These are phyloP conservation scores for Amblyraja radiata DNA, from an alignment of 2,797 vertebrate genomes.

Conservation along the genomic window DNA sequence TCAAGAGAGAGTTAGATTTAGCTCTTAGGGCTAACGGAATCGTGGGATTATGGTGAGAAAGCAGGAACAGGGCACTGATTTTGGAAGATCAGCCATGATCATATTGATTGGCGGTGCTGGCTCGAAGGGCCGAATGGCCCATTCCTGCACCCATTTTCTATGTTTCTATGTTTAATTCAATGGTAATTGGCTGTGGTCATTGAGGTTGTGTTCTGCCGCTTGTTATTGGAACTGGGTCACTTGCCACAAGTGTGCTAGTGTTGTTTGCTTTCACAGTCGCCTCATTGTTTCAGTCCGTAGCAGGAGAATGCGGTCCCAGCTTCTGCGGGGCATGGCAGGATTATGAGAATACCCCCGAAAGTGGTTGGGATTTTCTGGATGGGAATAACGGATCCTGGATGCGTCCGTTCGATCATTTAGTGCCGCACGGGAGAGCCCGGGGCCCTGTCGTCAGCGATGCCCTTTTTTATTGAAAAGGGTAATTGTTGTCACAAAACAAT, in stretches of 20 bases:
- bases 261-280: not conserved
- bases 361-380: not conserved
- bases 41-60: no score
- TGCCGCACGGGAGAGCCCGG: not conserved
- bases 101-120: no score
- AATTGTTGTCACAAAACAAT: slow-evolving; percentile 28
- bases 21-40: no score
- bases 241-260: not conserved
- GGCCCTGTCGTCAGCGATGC: not conserved
- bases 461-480: not conserved
- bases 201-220: not conserved
- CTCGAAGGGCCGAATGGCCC: no score
- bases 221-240: not conserved
- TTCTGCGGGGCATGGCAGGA: not conserved
- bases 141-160: no score
- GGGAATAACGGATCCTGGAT: not conserved
- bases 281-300: not conserved
- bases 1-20: no score
- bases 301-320: not conserved
- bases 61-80: no score
- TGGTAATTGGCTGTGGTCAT: not conserved
- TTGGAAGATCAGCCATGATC: no score
- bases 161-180: not conserved
- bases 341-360: not conserved
- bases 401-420: not conserved